Base-by-base conservation (phyloP, 2,888 invertebrate species). In the Harpalus rufipes region DNA sequence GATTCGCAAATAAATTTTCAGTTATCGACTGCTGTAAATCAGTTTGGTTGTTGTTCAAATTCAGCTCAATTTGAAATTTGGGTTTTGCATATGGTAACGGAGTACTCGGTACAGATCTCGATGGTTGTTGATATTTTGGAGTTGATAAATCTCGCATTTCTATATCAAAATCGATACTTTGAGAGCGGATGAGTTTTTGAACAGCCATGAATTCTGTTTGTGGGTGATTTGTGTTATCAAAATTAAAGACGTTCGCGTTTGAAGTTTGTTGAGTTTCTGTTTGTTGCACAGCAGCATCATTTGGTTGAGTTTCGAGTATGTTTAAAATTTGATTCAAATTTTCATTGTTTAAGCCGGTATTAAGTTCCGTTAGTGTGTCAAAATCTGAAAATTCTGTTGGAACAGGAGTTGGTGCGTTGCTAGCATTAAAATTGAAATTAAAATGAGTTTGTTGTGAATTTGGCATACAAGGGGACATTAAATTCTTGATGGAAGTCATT, bases 331-430 rank as follows among this genome's bases (percentile, higher is more conserved):
- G 94, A 86, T 93, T 94, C 32, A 95, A 92, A 56, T 94, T 94
- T 88, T 94, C 94, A 3, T 93, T 92, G 86, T 93, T 92, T 16
- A 93, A 90, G 2, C 92, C 92, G 86, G 80, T 85, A 14, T 94
- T 94, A 0, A 93, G 90, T 65, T 93, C 93, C 4, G 93, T 92
- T 68, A 94, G 92, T 0, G 94, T 92, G 58, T 93, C 94, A 86
- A 95, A 95, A 88, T 96, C 95, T 85, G 94, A 94, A 89, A 95
- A 95, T 88, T 96, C 95, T 85, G 94, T 93, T 8, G 95, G 94
- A 25, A 95, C 94, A 0, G 95, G 94, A 0, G 95, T 95, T 78
- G 94, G 94, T 0, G 94, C 94, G 59, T 93, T 94, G 0, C 93
- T 93, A 6, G 94, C 92, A 86, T 89, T 88, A 81, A 85, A 80